Base-by-base conservation (phyloP, 2,888 invertebrate species). In the Zygaena filipendulae region DNA sequence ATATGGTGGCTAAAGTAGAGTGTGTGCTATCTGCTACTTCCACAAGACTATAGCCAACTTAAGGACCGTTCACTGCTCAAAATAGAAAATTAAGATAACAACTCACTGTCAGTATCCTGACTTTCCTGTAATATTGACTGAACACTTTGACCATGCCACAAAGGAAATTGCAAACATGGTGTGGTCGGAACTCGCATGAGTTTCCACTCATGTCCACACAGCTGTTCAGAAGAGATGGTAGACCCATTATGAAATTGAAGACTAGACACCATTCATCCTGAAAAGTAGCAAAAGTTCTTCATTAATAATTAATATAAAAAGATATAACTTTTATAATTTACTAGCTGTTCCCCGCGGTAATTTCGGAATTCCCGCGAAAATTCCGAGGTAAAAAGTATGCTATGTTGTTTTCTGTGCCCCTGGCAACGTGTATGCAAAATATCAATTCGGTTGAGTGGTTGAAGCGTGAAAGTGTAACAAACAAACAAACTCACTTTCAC, bases 181-280 rank as follows among this genome's bases (percentile, higher is more conserved):
- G 89, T 1, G 87, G 82, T 34, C 83, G 74, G 33, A 87, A 80
- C 22, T 82, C 79, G 23, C 84, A 83, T 8, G 51, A 52, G 7
- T 60, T 58, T 11, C 82, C 56, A 34, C 68, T 70, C 1, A 59
- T 21, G 27, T 79, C 66, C 9, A 87, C 45, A 29, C 84, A 81
- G 26, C 68, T 82, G 9, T 69, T 68, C 20, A 91, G 49, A 7
- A 87, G 44, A n/a, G 72, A 57, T 1, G 89, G 87, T 49, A 87
- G 86, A 10, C 82, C 82, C 25, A 90, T 56, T 30, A 91, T 67
- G 41, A 83, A 89, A 37, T 84, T 86, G 50, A 83, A 89, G 21
- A 90, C 55, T 3, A 92, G 52, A 36, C 81, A 81, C 92, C 91
- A 92, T 74, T 92, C 91, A 44, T 90, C 88, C 90, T 91, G 57